These are phyloP conservation scores for Puffinus mauretanicus DNA, from an alignment of 2,113 vertebrate species.

Conservation along the genomic window DNA sequence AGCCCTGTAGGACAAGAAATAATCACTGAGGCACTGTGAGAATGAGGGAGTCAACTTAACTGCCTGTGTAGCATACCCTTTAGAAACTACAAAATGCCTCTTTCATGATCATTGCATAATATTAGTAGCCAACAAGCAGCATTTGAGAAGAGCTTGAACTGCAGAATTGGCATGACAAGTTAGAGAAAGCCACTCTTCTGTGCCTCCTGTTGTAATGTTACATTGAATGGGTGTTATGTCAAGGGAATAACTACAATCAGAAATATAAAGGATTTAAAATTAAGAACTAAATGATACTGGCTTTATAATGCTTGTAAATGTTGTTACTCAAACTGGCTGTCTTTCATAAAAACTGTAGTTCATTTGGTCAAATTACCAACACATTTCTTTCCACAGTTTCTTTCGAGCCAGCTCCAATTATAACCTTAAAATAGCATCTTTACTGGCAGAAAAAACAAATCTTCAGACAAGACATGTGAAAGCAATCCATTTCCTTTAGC, in stretches of 20 bases:
- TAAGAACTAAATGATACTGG: neutral
- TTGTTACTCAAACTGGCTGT: neutral
- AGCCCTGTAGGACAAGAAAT: neutral
- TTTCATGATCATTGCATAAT: neutral
- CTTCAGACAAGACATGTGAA: slow-evolving; percentile 17
- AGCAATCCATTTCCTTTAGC: slow-evolving; percentile 22
- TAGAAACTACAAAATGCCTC: neutral
- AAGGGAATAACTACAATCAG: neutral
- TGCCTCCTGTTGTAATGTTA: neutral
- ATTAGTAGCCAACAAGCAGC: neutral
- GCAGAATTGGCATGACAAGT: neutral
- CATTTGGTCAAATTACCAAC: slow-evolving; percentile 51
- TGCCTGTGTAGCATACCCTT: neutral
- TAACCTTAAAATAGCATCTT: slow-evolving; percentile 52
- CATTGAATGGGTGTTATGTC: neutral
- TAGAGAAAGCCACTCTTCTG: neutral
- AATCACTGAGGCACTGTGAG: neutral
- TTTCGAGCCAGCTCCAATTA: slow-evolving; percentile 50
- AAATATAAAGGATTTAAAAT: neutral
- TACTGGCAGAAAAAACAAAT: neutral
- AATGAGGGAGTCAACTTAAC: neutral
- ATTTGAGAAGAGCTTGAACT: neutral
- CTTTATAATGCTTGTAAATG: neutral
- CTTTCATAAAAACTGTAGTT: slow-evolving; percentile 36
- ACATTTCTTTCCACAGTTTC: slow-evolving; percentile 49